Percentiles rank a stretch among this genome's conserved stretches.
These are phyloP conservation scores for Folsomia candida DNA, from an alignment of 2,888 invertebrate species.

Conservation along the genomic window DNA sequence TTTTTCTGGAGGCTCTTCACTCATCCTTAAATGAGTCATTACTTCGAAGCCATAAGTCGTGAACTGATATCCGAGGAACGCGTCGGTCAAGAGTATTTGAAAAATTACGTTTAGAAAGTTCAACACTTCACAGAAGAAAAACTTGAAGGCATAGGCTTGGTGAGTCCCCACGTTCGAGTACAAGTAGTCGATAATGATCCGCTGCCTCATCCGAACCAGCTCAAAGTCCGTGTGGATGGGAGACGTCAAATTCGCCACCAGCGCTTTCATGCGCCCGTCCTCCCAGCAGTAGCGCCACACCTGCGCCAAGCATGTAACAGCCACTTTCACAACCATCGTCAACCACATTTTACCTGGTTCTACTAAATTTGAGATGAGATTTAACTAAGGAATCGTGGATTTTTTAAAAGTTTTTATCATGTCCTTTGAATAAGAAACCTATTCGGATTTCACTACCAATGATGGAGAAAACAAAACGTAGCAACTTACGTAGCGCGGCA, in stretches of 20 bases:
- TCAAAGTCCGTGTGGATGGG: slow-evolving; percentile 39
- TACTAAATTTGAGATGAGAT: not conserved
- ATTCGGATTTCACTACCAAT: too few relatives aligned
- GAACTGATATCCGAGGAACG: slow-evolving; percentile 41
- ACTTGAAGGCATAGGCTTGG: slow-evolving; percentile 42
- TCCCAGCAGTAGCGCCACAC: slow-evolving; percentile 44
- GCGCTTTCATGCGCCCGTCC: slow-evolving; percentile 38
- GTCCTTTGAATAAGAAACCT: too few relatives aligned
- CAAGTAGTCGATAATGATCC: slow-evolving; percentile 39
- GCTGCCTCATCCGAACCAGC: slow-evolving; percentile 32
- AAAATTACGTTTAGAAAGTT: slow-evolving; percentile 41
- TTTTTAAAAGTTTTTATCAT: too few relatives aligned
- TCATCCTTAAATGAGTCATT: slow-evolving; percentile 38
- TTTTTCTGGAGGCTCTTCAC: slow-evolving; percentile 38
- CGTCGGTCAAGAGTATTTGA: slow-evolving; percentile 40
- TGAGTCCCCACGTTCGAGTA: slow-evolving; percentile 40
- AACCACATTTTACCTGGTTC: not conserved
- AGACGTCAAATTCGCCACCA: slow-evolving; percentile 38
- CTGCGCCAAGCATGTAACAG: not conserved
- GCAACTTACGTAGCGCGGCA: slow-evolving; percentile 37
- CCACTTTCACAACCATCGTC: not conserved
- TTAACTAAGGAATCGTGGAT: too few relatives aligned
- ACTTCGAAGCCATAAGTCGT: slow-evolving; percentile 41
- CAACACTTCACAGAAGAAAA: too few relatives aligned
- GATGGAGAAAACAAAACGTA: too few relatives aligned